These are phyloP conservation scores for Ophraella communa DNA, from an alignment of 2,888 invertebrate genomes.

Conservation along the genomic window DNA sequence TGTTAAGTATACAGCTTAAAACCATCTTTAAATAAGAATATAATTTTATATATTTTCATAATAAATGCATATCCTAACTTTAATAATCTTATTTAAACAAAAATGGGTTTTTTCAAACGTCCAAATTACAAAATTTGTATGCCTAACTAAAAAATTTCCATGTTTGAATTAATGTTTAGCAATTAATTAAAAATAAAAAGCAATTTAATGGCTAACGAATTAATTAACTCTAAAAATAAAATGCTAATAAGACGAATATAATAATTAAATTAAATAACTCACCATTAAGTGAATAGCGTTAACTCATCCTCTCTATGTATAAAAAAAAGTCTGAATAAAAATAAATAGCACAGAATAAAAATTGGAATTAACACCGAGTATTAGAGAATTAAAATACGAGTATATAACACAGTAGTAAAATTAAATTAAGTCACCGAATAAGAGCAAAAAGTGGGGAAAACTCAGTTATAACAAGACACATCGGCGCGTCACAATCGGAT, in stretches of 20 bases:
- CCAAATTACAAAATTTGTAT: too few relatives aligned
- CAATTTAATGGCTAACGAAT: background rate
- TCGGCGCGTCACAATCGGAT: slow-evolving; percentile 16
- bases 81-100: too few relatives aligned
- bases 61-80: too few relatives aligned
- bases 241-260: background rate
- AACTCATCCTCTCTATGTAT: background rate
- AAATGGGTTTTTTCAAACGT: too few relatives aligned
- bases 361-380: slow-evolving; percentile 1
- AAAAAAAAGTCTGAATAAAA: background rate
- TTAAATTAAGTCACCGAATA: background rate
- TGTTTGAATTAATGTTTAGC: background rate
- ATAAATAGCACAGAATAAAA: slow-evolving; percentile 5
- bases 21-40: too few relatives aligned
- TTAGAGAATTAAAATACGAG: background rate
- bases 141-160: background rate
- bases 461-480: background rate
- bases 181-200: background rate
- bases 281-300: background rate
- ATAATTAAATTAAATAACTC: background rate
- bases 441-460: slow-evolving; percentile 25
- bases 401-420: background rate
- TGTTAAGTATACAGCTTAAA: too few relatives aligned
- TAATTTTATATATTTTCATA: too few relatives aligned
- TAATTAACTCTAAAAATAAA: background rate